Evolutionary conservation across 2,797 vertebrate genomes (phyloP), one percentile per base, ranked within the genome.

Genomic region (Labeo calbasu): DNA sequence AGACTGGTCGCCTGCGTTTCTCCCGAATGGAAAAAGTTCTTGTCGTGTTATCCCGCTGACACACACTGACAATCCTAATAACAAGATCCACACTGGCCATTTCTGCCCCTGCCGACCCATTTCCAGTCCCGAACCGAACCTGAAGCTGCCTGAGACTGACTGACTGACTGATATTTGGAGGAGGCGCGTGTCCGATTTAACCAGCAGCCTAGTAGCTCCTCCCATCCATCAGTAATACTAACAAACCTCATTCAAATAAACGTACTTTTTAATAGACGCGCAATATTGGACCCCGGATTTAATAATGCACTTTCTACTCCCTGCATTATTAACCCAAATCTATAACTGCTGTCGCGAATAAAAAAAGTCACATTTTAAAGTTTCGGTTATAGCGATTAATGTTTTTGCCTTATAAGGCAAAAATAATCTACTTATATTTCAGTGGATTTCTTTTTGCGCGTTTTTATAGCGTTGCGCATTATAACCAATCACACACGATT

Each of bases 11-110:
- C 95, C 95, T 0, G 79, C 83, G 0, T 15, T 84, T 12, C 48
- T 70, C 14, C 96, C 96, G 77, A 94, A 94, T 2, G 94, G 92
- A 81, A 96, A 92, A 68, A 96, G 92, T 28, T 84, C 43, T 36
- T 63, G 81, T 48, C 84, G 89, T 66, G 85, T 89, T 77, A 92
- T 79, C 72, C 92, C 88, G 17, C 79, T 72, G 7, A 89, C 89
- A 23, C 81, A 85, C 43, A 76, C 21, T 4, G 51, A 32, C 78
- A 72, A 85, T 61, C 84, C 86, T 46, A 94, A 59, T 17, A 81
- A 36, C 6, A 71, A 1, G 51, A 78, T 36, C 82, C 82, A 70
- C 36, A 51, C 40, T 4, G 82, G 32, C 63, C 73, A 77, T 55
- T 36, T 78, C 19, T 77, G 81, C 73, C 61, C 48, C 72, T 69